Evolutionary conservation across 2,797 vertebrate species (phyloP), one percentile per base, ranked within the genome.

Genomic region (Pseudochaenichthys georgianus): DNA sequence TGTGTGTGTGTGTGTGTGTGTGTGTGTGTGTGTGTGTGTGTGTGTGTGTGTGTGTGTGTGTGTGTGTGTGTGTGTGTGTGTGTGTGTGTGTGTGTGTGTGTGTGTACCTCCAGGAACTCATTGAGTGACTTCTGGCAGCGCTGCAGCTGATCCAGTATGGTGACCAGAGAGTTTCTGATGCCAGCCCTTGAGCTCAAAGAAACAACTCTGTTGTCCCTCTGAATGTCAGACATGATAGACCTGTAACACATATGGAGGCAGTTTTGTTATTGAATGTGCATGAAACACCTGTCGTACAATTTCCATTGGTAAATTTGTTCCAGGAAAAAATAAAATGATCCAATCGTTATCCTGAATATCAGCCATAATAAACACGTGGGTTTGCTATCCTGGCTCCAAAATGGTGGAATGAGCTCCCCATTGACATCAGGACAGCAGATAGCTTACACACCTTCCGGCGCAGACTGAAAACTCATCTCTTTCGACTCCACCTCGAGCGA

Each of bases 91-190:
- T 1, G 28, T 5, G 28, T 5, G 28, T 3, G 9, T 21, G 34
- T 34, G 11, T 53, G 45, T 95, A 97, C 98, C 97, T 99, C 98
- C 64, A 99, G 91, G 93, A 98, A 99, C 81, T 99, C 98, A 85
- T 99, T 99, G 78, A 99, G 94, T 38, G 98, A 99, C 90, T 98
- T 99, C 83, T 99, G 98, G 92, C 98, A 99, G 83, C 98, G 96
- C 83, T 99, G 98, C 77, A 99, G 95, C 73, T 99, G 98, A 86
- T 99, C 98, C 75, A 98, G 94, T 85, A 99, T 95, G 61, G 95
- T 95, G 57, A 96, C 92, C 70, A 99, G 93, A 21, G 96, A 94
- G 90, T 93, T 97, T 86, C 96, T 96, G 90, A 98, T 96, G 72
- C 98, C 97, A 5, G 96, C 91, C 51, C 93, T 94, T 45, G 94